These are phyloP conservation scores for Thaumatotibia leucotreta DNA, from an alignment of 1,140 invertebrate genomes.

Conservation along the genomic window DNA sequence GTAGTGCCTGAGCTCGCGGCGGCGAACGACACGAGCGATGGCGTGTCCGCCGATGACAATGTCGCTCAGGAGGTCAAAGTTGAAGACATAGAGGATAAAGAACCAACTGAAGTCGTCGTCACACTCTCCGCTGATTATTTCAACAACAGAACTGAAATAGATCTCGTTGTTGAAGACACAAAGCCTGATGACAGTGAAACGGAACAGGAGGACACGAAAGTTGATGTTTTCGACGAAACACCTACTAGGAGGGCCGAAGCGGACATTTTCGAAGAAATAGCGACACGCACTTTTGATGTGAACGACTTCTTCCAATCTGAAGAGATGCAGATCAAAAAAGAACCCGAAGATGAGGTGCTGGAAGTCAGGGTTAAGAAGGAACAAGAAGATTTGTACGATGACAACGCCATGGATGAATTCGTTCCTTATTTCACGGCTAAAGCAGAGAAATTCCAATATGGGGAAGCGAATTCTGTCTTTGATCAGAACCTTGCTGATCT, in stretches of 20 bases:
- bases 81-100: conserved; percentile 42
- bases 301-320: conserved; percentile 51
- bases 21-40: conserved; percentile 44
- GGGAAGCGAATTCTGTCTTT: conserved; percentile 56
- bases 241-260: conserved; percentile 21
- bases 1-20: conserved; percentile 45
- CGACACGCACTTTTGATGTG: conserved; percentile 57
- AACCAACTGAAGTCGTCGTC: conserved; percentile 42
- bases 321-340: conserved; percentile 63
- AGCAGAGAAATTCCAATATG: conserved; percentile 46
- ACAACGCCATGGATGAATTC: conserved; percentile 68
- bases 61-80: conserved; percentile 67
- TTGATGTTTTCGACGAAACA: background rate
- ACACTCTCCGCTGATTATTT: conserved; percentile 57
- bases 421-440: conserved; percentile 64
- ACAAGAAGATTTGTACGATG: conserved; percentile 48
- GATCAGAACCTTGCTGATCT: conserved; percentile 70
- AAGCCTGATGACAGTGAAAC: conserved; percentile 18
- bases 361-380: conserved; percentile 49
- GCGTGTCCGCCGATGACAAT: conserved; percentile 61
- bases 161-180: conserved; percentile 62
- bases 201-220: background rate
- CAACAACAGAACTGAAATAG: conserved; percentile 48
- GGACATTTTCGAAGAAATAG: conserved; percentile 62
- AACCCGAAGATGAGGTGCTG: conserved; percentile 36